A percentile compares a stretch with the other conserved stretches of the same genome.
phyloP scores from a whole-genome alignment of 2,113 vertebrate genomes.

The Corythoichthys haematopterus region DNA sequence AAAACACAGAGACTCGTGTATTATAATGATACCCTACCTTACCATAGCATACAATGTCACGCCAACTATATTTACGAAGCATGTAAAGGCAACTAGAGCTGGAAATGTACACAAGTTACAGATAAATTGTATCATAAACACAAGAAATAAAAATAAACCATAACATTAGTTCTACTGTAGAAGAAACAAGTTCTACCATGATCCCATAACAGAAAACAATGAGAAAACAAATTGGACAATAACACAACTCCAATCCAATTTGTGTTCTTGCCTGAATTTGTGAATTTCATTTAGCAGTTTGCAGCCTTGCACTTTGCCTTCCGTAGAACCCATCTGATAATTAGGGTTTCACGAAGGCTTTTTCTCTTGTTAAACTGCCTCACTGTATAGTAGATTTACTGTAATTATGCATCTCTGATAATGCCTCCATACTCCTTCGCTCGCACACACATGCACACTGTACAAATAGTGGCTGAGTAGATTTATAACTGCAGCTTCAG shows the following conservation, averaged over 20 bases:
- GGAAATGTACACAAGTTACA: background rate
- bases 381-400: background rate
- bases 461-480: background rate
- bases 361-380: background rate
- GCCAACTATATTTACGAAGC: background rate
- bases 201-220: background rate
- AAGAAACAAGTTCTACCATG: too few relatives aligned
- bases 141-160: too few relatives aligned
- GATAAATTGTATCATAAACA: too few relatives aligned
- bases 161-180: too few relatives aligned
- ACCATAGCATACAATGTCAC: background rate
- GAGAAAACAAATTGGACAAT: background rate
- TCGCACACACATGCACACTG: background rate
- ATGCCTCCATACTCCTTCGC: background rate
- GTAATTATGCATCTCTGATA: background rate
- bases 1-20: background rate
- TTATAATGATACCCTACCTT: background rate
- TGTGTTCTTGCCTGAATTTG: background rate
- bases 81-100: background rate
- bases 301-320: background rate
- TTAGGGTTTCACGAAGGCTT: background rate
- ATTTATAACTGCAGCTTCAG: background rate
- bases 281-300: background rate
- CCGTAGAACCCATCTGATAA: background rate
- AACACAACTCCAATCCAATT: background rate